Evolutionary conservation across 1,140 invertebrate genomes (phyloP), one percentile per base, ranked within the genome.

Genomic region (Drosophila miranda): DNA sequence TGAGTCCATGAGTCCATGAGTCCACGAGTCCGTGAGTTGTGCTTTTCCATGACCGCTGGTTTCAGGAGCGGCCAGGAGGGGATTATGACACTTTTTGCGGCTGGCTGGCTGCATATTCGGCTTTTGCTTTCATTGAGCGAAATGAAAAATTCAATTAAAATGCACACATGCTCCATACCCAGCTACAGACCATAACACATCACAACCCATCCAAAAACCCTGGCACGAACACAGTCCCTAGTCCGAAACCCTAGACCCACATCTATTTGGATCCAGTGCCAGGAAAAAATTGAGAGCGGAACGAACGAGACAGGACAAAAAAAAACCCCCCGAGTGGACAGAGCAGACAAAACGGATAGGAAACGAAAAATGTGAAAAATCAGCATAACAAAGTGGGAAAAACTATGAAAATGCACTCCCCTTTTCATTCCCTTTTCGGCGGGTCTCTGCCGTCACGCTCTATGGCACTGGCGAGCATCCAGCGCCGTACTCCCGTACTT

Each of bases 121-220:
- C 81, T 80, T 71, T 77, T 77, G 77, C 81, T 81, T 84, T 86
- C 75, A 86, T 77, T 81, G 81, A 80, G 55, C 56, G 61, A 81
- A 77, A 86, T 87, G 79, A 87, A 87, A 87, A 86, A 86, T 87
- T 86, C 81, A 86, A 86, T 86, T 86, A 86, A 87, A 87, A 75
- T 78, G 70, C 78, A 68, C 77, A 87, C 66, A 74, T 71, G 80
- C 56, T 80, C 59, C 53, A 55, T 34, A 21, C 50, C 34, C 34
- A n/a, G 11, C 51, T 26, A 38, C 41, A 60, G 34, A 43, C 42
- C 49, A 34, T 34, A 11, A 34, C 30, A 34, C 30, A 11, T 9
- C 30, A 34, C 30, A 34, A 34, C 30, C 9, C 30, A 3, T 9
- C 30, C 30, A 34, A 34, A 34, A 34, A 34, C 30, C 9, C 9